Conservation (phyloP, 2,888 invertebrate species). For the Andrena hattorfiana region DNA sequence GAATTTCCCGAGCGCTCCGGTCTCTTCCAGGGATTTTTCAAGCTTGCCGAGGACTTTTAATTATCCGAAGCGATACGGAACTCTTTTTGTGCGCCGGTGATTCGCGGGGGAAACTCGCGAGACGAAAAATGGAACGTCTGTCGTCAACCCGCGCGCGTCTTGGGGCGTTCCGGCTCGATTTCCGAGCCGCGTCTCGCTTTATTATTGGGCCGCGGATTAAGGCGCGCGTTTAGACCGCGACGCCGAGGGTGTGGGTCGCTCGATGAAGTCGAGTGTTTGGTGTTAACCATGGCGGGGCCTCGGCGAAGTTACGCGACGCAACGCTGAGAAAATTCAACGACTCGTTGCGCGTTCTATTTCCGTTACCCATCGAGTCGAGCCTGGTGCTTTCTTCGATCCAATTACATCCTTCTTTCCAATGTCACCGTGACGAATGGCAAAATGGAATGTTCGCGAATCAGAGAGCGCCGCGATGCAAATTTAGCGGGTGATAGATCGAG, state of each 20-base stretch:
- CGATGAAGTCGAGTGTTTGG: constrained; percentile 30
- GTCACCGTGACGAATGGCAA: constrained; percentile 22
- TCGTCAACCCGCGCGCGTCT: neutral
- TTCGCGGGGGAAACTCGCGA: neutral
- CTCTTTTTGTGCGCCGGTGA: neutral
- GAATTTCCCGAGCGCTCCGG: neutral
- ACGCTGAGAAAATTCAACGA: neutral
- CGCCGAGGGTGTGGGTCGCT: neutral
- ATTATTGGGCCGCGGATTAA: constrained; percentile 27
- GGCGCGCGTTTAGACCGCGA: constrained; percentile 27
- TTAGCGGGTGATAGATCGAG: constrained; percentile 49
- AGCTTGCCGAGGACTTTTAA: neutral
- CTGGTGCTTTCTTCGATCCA: neutral
- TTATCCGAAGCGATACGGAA: neutral
- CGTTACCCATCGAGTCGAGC: neutral
- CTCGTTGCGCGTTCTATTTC: constrained; percentile 22
- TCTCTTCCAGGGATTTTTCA: too few relatives aligned
- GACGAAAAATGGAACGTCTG: neutral
- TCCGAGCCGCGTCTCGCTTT: constrained; percentile 3
- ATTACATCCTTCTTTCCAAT: constrained; percentile 36
- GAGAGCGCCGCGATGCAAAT: constrained; percentile 42
- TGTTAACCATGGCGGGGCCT: constrained; percentile 24
- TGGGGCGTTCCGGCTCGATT: neutral
- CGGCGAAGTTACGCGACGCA: constrained; percentile 11
- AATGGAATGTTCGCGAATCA: constrained; percentile 21